Conservation (phyloP, 37 sponge, comb jelly and placozoan species). For the Axinella damicornis region DNA sequence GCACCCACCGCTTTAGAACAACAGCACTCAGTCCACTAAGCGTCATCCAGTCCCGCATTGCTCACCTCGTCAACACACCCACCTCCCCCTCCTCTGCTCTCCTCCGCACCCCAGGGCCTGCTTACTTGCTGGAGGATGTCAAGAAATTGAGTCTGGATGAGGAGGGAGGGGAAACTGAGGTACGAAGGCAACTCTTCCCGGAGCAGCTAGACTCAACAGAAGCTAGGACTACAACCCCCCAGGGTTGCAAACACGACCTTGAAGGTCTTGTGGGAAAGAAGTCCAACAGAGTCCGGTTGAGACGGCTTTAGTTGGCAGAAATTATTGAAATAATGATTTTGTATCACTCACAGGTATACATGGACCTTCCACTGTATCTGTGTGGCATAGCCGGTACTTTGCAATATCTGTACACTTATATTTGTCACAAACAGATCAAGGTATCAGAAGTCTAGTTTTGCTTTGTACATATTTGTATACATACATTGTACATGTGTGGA, state of each 20-base stretch:
- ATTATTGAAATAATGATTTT: no score
- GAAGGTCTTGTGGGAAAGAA: slow-evolving; percentile 14
- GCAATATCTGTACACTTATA: no score
- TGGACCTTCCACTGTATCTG: no score
- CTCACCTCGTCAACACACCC: not conserved
- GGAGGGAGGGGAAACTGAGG: not conserved
- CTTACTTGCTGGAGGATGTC: slow-evolving; percentile 34
- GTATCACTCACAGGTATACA: no score
- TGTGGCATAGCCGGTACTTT: no score
- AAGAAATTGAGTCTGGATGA: slow-evolving; percentile 23
- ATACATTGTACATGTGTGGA: no score
- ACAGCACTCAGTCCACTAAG: slow-evolving; percentile 22
- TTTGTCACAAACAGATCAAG: no score
- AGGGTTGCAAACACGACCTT: not conserved
- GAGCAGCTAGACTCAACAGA: not conserved
- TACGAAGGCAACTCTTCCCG: slow-evolving; percentile 34
- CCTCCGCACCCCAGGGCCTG: slow-evolving; percentile 9
- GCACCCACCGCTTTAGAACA: not conserved
- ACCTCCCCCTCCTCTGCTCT: not conserved
- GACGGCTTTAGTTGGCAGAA: slow-evolving; percentile 4
- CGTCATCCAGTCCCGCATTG: slow-evolving; percentile 14
- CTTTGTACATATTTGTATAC: no score
- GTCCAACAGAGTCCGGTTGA: not conserved
- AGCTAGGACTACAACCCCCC: not conserved
- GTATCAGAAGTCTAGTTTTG: no score